phyloP scores from a whole-genome alignment of 1,140 invertebrate genomes.

The Tribolium castaneum region DNA sequence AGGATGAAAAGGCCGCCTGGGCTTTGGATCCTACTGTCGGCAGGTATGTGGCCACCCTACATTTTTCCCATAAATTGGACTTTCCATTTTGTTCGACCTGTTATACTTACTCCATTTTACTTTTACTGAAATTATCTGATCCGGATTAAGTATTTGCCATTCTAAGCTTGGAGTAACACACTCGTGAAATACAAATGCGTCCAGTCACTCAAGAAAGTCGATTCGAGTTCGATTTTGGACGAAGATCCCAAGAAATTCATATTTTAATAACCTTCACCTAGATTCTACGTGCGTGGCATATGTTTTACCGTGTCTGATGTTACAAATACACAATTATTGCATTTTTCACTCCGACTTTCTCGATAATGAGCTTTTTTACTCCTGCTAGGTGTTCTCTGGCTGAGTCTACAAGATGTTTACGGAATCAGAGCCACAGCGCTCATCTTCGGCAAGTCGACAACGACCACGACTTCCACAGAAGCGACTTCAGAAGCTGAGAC shows the following conservation, averaged over 20 bases:
- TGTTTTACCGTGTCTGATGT: not conserved
- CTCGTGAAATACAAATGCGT: conserved; percentile 6
- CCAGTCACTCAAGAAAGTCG: conserved; percentile 10
- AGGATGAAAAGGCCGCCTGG: conserved; percentile 61
- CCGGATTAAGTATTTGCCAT: conserved; percentile 20
- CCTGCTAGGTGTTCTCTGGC: conserved; percentile 59
- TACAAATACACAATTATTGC: conserved; percentile 35
- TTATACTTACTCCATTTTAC: conserved; percentile 27
- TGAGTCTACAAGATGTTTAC: conserved; percentile 60
- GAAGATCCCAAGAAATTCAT: not conserved
- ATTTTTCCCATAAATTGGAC: conserved; percentile 26
- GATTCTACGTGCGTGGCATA: conserved; percentile 5
- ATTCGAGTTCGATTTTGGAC: conserved; percentile 1
- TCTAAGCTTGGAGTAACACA: conserved; percentile 8
- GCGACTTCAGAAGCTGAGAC: conserved; percentile 23
- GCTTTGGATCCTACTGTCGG: conserved; percentile 61
- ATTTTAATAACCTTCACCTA: conserved; percentile 35
- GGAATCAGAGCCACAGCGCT: conserved; percentile 59
- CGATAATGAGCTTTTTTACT: conserved; percentile 37
- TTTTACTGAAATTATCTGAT: conserved; percentile 35
- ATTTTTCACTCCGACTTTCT: conserved; percentile 37
- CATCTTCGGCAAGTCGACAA: conserved; percentile 59
- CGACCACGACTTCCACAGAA: conserved; percentile 57
- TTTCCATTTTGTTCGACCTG: conserved; percentile 37
- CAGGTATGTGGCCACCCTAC: conserved; percentile 53